phyloP scores from a whole-genome alignment of 2,888 invertebrate species.

The Trachelus troglodyta region DNA sequence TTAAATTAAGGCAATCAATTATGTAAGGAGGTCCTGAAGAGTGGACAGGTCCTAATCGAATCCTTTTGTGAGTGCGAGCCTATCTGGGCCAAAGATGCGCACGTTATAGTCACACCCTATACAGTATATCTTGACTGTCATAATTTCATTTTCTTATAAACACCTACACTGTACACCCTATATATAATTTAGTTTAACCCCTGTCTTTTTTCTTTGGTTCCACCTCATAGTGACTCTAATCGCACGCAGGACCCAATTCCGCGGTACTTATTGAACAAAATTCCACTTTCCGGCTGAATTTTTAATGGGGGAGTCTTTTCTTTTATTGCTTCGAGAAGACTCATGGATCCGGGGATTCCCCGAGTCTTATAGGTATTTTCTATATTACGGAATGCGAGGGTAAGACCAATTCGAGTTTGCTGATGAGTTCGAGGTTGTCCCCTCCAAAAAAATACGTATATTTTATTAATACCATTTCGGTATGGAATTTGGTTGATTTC shows the following conservation, averaged over 20 bases:
- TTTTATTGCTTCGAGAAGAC: not conserved
- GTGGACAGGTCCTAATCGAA: not conserved
- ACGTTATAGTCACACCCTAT: not conserved
- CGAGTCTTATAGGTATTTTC: not conserved
- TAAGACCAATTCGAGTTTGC: not conserved
- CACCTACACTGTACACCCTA: not conserved
- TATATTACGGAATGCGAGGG: not conserved
- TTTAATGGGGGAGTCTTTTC: not conserved
- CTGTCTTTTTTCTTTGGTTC: no score
- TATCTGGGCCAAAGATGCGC: not conserved
- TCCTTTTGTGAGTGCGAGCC: not conserved
- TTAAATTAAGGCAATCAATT: not conserved
- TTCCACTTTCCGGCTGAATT: not conserved
- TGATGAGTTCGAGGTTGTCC: not conserved
- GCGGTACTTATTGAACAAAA: not conserved
- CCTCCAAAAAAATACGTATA: not conserved
- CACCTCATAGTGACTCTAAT: not conserved
- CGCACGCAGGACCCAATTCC: not conserved
- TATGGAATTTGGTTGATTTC: not conserved
- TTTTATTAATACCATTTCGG: not conserved
- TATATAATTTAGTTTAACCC: not conserved
- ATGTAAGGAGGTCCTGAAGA: not conserved
- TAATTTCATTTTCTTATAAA: not conserved
- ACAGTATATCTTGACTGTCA: not conserved
- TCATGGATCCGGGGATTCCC: not conserved